Evolutionary conservation across 2,888 invertebrate genomes (phyloP), one percentile per base, ranked within the genome.

Genomic region (Eristalis pertinax): DNA sequence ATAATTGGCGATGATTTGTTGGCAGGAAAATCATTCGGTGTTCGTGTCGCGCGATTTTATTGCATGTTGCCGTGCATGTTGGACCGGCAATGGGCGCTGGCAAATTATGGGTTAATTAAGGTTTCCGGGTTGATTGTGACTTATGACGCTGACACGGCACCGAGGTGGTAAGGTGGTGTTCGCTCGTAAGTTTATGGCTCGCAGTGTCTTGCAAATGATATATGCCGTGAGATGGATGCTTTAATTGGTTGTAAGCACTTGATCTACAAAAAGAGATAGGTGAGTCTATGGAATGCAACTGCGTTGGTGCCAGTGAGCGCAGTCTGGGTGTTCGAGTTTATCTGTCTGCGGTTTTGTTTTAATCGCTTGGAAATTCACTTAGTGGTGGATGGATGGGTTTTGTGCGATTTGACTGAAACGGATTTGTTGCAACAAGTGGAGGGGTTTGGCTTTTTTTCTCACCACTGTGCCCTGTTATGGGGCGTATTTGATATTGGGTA

Each of bases 41-140:
- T 85, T 82, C 72, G 82, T 82, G 75, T 86, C 77, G 82, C 69
- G 68, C 82, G 77, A 73, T 60, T 82, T 78, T 82, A 74, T 82
- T 77, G 85, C 85, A 74, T 86, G 85, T 78, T 82, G 65, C 68
- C 65, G 73, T 86, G 85, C 74, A 69, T 77, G 72, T 77, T 86
- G 65, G 65, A 19, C 70, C 81, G 50, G 50, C 73, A 72, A 86
- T 82, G 77, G 76, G 60, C 22, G 69, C 69, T 81, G 77, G 82
- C 82, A 86, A 86, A 86, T 86, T 86, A 82, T 86, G 77, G 77
- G 77, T 69, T 65, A 77, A 83, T 82, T 82, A 82, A 78, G 64
- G 74, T 86, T 86, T 86, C 82, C 85, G 82, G 85, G 85, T 86
- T 82, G 77, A 74, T 64, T 86, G 82, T 86, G 85, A 86, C 77